Evolutionary conservation across 2,888 invertebrate genomes (phyloP).

Genomic region (Tanytarsus gracilentus): DNA sequence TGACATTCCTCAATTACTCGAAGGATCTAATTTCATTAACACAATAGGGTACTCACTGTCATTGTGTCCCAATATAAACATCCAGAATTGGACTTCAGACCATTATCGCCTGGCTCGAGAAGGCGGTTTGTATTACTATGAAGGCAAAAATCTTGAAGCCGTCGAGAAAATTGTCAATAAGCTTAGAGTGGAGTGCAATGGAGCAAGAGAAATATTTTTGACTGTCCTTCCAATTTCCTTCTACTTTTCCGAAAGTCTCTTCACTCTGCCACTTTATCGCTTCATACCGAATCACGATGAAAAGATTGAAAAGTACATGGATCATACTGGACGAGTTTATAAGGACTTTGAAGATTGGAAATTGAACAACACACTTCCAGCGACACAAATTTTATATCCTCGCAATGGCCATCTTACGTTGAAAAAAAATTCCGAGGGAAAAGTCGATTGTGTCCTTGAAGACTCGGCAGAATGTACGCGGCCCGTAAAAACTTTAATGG

Average conservation of each 20-base stretch:
- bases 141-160: slow-evolving; percentile 12
- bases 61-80: slow-evolving; percentile 3
- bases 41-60: slow-evolving; percentile 17
- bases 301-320: slow-evolving; percentile 17
- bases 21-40: slow-evolving; percentile 14
- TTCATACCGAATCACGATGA: slow-evolving; percentile 14
- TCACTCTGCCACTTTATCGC: slow-evolving; percentile 17
- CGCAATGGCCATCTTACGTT: slow-evolving; percentile 12
- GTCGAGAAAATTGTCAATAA: slow-evolving; percentile 1
- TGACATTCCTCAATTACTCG: not conserved
- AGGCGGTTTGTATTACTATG: slow-evolving; percentile 11
- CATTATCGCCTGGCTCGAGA: slow-evolving; percentile 11
- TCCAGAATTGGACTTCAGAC: slow-evolving; percentile 3
- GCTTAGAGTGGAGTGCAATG: not conserved
- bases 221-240: slow-evolving; percentile 15
- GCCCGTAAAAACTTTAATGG: slow-evolving; percentile 21
- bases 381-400: slow-evolving; percentile 14
- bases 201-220: slow-evolving; percentile 6
- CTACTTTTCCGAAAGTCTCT: slow-evolving; percentile 1
- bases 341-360: slow-evolving; percentile 15
- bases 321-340: slow-evolving; percentile 23
- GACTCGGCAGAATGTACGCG: slow-evolving; percentile 6
- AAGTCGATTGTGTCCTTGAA: not conserved
- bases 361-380: slow-evolving; percentile 10
- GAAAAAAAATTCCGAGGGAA: slow-evolving; percentile 3